A percentile compares a stretch with the other conserved stretches of the same genome.
Evolutionary conservation across 37 sponge, comb jelly and placozoan genomes (phyloP).

Genomic region (Ianthella basta): DNA sequence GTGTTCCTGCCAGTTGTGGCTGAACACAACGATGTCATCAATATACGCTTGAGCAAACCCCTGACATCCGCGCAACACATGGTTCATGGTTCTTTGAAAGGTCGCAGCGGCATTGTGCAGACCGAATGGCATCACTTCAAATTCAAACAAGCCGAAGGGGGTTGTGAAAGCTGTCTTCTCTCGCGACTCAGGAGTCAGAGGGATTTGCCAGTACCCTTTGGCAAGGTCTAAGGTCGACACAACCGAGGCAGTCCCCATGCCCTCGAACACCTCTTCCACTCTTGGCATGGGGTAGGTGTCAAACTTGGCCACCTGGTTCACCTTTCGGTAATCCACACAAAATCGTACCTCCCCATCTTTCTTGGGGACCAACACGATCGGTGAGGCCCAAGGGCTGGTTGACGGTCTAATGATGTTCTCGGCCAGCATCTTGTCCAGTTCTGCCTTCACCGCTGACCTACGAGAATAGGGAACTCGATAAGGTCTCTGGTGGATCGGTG

Average conservation of each 20-base stretch:
- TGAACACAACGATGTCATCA: constrained; percentile 47
- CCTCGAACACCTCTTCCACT: constrained; percentile 55
- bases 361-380: constrained; percentile 41
- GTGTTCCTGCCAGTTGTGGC: constrained; percentile 44
- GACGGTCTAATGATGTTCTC: constrained; percentile 47
- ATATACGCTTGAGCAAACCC: constrained; percentile 27
- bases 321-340: constrained; percentile 55
- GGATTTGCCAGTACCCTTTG: constrained; percentile 74
- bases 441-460: constrained; percentile 26
- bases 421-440: constrained; percentile 43
- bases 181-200: constrained; percentile 27
- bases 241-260: constrained; percentile 33
- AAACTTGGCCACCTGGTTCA: constrained; percentile 49
- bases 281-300: constrained; percentile 76
- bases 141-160: constrained; percentile 59
- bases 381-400: constrained; percentile 59
- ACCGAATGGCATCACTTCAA: constrained; percentile 70
- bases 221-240: constrained; percentile 62
- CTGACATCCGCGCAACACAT: constrained; percentile 15
- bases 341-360: constrained; percentile 39
- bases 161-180: constrained; percentile 54
- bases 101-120: constrained; percentile 63
- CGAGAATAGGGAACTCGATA: constrained; percentile 51
- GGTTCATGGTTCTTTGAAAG: constrained; percentile 35
- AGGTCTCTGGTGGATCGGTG: constrained; percentile 24